Percentiles rank a stretch among this genome's conserved stretches.
Evolutionary conservation across 1,140 invertebrate species (phyloP).

Genomic region (Ephestia elutella): DNA sequence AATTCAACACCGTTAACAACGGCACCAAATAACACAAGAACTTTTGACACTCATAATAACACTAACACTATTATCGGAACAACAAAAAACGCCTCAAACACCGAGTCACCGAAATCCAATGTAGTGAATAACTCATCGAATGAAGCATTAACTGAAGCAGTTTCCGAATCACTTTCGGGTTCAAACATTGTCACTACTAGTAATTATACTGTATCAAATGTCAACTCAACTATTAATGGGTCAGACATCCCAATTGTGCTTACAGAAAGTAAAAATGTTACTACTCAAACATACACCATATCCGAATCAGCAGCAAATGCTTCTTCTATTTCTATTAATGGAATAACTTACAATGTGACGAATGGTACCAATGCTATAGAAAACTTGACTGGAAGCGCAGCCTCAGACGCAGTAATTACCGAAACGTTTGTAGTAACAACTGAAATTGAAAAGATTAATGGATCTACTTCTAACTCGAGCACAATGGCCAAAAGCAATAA

Average conservation of each 20-base stretch:
- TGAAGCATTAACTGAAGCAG: not conserved
- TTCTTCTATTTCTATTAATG: not conserved
- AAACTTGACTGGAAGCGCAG: not conserved
- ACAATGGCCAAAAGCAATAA: not conserved
- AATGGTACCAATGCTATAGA: not conserved
- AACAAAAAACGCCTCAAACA: not conserved
- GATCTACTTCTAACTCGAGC: not conserved
- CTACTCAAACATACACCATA: not conserved
- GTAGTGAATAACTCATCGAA: not conserved
- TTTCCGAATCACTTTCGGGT: not conserved
- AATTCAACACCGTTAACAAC: too few species aligned
- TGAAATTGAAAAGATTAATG: not conserved
- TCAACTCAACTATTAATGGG: not conserved
- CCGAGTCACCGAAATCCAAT: not conserved
- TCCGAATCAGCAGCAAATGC: not conserved
- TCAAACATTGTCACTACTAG: not conserved
- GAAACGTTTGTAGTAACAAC: not conserved
- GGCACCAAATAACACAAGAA: too few species aligned
- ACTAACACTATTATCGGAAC: not conserved
- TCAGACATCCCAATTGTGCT: not conserved
- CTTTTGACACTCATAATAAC: too few species aligned
- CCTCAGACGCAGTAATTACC: not conserved
- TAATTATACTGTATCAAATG: not conserved
- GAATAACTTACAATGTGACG: not conserved
- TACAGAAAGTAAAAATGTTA: not conserved